Percentiles rank a stretch among this genome's conserved stretches.
These are phyloP conservation scores for Macrotrachela quadricornifera DNA, from an alignment of 1,140 invertebrate genomes.

Conservation along the genomic window DNA sequence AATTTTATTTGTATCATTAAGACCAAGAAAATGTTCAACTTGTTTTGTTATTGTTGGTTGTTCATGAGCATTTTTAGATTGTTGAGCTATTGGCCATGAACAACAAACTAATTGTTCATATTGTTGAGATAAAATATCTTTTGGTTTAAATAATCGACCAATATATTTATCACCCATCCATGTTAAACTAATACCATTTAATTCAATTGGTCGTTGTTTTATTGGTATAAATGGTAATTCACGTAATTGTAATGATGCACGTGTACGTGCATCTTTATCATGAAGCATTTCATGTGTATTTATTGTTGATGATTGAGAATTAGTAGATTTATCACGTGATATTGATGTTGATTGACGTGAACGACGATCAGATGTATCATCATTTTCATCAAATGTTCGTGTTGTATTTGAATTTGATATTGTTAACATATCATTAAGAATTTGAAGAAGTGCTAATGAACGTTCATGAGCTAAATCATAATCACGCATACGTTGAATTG, in stretches of 20 bases:
- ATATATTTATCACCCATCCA: conserved; percentile 4
- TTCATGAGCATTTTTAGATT: conserved; percentile 1
- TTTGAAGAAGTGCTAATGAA: not conserved
- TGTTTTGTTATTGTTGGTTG: not conserved
- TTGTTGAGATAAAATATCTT: not conserved
- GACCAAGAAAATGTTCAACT: conserved; percentile 2
- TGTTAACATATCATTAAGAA: conserved; percentile 6
- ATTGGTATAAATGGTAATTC: no score
- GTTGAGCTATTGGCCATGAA: not conserved
- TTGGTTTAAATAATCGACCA: conserved; percentile 1
- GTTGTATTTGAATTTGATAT: no score
- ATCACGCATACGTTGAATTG: not conserved
- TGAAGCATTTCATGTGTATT: no score
- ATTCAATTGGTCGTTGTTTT: no score
- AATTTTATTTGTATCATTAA: not conserved
- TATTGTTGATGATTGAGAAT: no score
- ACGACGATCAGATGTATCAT: no score
- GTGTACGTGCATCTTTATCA: no score
- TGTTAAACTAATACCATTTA: not conserved
- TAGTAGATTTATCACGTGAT: no score
- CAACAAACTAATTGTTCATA: conserved; percentile 1
- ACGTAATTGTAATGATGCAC: no score
- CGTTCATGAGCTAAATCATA: conserved; percentile 3
- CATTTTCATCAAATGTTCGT: no score
- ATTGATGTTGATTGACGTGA: not conserved